Conservation (phyloP, 2,797 vertebrate species). For the Alfaro cultratus region DNA sequence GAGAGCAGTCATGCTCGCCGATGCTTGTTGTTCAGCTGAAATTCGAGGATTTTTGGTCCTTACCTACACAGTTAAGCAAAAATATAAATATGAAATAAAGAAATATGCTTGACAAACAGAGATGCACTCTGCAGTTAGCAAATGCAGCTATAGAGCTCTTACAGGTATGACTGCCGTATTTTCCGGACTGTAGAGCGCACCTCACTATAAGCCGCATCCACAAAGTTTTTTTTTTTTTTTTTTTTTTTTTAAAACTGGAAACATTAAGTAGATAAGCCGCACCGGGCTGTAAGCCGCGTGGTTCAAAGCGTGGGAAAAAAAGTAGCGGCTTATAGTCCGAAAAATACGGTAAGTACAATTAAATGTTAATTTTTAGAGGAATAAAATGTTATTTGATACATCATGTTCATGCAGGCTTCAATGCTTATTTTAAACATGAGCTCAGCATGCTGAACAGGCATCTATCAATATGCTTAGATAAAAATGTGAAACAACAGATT, state of each 20-base stretch:
- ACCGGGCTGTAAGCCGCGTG: too few species aligned
- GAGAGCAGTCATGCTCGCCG: constrained; percentile 57
- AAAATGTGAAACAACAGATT: background rate
- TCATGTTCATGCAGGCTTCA: background rate
- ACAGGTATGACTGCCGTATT: background rate
- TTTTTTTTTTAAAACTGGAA: too few species aligned
- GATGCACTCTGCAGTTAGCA: background rate
- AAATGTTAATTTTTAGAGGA: background rate
- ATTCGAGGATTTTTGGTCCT: constrained; percentile 59
- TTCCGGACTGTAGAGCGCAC: too few species aligned
- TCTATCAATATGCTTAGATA: background rate
- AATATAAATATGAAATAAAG: background rate
- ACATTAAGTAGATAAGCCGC: too few species aligned
- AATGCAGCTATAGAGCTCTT: background rate
- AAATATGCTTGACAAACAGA: background rate
- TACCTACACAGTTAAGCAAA: constrained; percentile 63
- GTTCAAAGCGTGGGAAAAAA: too few species aligned
- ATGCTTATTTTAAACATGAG: background rate
- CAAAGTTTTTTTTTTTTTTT: too few species aligned
- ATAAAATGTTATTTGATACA: background rate
- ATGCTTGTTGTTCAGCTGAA: constrained; percentile 62
- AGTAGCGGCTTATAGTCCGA: too few species aligned
- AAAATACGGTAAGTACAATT: too few species aligned
- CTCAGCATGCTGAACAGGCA: background rate
- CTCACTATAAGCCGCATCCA: too few species aligned